These are phyloP conservation scores for Antheraea assamensis DNA, from an alignment of 2,888 invertebrate species.

Conservation along the genomic window DNA sequence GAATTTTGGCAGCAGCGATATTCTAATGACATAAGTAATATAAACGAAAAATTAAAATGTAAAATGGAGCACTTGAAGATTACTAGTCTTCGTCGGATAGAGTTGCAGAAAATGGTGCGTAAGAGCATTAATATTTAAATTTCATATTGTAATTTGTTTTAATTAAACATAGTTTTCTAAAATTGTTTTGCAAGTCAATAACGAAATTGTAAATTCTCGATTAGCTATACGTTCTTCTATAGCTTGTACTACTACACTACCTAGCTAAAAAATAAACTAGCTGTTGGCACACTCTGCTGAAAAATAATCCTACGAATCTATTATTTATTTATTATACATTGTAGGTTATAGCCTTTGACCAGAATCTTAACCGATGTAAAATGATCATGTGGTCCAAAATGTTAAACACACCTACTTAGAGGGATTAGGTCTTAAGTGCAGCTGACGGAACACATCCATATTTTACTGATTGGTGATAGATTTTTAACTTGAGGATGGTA, in stretches of 20 bases:
- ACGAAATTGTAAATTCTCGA: not conserved
- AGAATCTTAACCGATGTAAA: too few species aligned
- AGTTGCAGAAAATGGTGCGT: conserved; percentile 60
- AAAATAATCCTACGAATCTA: not conserved
- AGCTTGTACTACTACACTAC: too few species aligned
- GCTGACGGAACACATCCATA: too few species aligned
- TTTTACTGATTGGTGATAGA: too few species aligned
- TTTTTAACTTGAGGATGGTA: too few species aligned
- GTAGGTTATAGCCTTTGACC: too few species aligned
- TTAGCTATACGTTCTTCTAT: not conserved
- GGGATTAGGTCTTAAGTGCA: too few species aligned
- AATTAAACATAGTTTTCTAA: not conserved
- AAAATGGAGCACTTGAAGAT: conserved; percentile 56
- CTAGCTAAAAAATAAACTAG: too few species aligned
- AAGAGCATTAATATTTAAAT: not conserved
- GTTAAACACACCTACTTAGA: too few species aligned
- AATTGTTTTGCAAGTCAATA: not conserved
- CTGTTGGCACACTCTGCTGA: not conserved
- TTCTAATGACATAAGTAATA: conserved; percentile 50
- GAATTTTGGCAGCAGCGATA: conserved; percentile 80
- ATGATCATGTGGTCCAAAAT: too few species aligned
- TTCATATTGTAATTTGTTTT: not conserved
- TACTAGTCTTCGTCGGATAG: conserved; percentile 48
- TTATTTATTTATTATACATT: too few species aligned
- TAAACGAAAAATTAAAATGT: conserved; percentile 45